Base-by-base conservation (phyloP, 2,888 invertebrate species). In the Parochlus steinenii region DNA sequence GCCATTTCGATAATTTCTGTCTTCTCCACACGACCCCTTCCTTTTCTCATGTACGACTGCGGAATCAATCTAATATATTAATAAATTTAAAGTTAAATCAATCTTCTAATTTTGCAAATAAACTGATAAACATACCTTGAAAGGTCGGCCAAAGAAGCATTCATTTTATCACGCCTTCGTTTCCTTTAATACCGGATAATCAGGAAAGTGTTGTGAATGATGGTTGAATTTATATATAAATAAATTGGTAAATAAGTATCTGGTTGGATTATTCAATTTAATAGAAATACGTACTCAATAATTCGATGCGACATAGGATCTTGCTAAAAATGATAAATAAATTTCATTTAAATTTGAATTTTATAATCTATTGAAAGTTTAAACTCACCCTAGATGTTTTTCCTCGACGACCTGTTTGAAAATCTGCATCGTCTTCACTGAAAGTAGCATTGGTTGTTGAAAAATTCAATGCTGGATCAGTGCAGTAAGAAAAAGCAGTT, bases 131-230 rank as follows among this genome's bases (percentile, higher is more conserved):
- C n/a, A n/a, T n/a, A n/a, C n/a, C n/a, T n/a, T n/a, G n/a, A n/a
- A n/a, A n/a, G n/a, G n/a, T n/a, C n/a, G n/a, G n/a, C n/a, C n/a
- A n/a, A n/a, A n/a, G n/a, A n/a, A n/a, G 89, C 92, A 65, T 95
- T 95, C 93, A 95, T 95, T 37, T 93, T 74, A 60, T 95, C 93
- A 16, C 95, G 66, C 22, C 93, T 70, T 30, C 93, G 68, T 57
- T 95, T 95, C n/a, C n/a, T n/a, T n/a, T n/a, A n/a, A n/a, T n/a
- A n/a, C 62, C 95, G 93, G 43, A 95, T 95, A 46, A 95, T 90
- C n/a, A n/a, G n/a, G n/a, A n/a, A n/a, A n/a, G n/a, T n/a, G n/a
- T n/a, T n/a, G n/a, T n/a, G n/a, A n/a, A n/a, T n/a, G n/a, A n/a
- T n/a, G n/a, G n/a, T n/a, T n/a, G n/a, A n/a, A n/a, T n/a, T n/a